Conservation (phyloP, 2,888 invertebrate species). For the Philonicus albiceps region DNA sequence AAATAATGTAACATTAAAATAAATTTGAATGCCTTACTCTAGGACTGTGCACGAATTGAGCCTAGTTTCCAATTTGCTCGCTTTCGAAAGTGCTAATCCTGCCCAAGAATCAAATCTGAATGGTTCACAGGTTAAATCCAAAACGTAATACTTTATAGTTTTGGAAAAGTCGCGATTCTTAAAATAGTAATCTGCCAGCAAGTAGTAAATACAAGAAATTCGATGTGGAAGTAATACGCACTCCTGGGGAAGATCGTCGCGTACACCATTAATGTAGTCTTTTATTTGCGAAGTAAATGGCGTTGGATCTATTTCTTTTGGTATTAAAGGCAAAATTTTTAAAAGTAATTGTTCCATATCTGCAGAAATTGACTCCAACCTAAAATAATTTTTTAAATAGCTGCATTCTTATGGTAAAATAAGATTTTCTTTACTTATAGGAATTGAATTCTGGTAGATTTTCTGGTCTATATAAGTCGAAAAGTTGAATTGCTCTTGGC, state of each 20-base stretch:
- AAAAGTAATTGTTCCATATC: conserved; percentile 81
- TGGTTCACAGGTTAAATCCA: conserved; percentile 84
- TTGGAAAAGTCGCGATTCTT: conserved; percentile 81
- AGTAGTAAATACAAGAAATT: conserved; percentile 81
- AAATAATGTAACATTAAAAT: background rate
- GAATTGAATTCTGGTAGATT: conserved; percentile 84
- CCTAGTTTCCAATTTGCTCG: conserved; percentile 79
- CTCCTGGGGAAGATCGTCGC: conserved; percentile 67
- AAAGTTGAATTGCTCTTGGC: conserved; percentile 77
- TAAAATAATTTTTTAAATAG: conserved; percentile 49
- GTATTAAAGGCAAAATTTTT: conserved; percentile 74
- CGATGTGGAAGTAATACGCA: conserved; percentile 67
- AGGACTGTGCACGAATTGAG: conserved; percentile 76
- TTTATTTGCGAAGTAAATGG: conserved; percentile 70
- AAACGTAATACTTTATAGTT: conserved; percentile 81
- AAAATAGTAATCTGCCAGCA: conserved; percentile 92
- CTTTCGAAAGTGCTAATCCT: conserved; percentile 82
- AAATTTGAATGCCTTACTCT: conserved; percentile 60
- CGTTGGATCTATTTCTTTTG: conserved; percentile 73
- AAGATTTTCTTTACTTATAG: conserved; percentile 61
- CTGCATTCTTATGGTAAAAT: background rate
- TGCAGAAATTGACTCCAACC: conserved; percentile 76
- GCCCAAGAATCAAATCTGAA: conserved; percentile 92
- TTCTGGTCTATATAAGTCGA: conserved; percentile 82
- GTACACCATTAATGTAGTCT: conserved; percentile 73